Evolutionary conservation across 30 jellyfish, hydroid and myxozoan genomes (phyloP), one percentile per base, ranked within the genome.

Genomic region (Clytia hemisphaerica): DNA sequence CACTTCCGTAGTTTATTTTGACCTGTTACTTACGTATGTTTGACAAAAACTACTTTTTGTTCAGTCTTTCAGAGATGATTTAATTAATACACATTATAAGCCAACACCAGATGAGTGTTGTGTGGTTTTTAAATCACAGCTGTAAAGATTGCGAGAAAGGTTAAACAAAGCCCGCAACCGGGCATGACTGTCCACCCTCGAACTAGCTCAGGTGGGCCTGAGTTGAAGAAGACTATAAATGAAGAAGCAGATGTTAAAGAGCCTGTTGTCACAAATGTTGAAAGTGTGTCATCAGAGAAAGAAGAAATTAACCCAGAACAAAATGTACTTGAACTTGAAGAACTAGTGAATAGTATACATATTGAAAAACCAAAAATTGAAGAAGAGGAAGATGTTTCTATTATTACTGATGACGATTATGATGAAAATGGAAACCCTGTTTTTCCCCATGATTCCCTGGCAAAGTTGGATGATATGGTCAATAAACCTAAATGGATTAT

Each of bases 81-180:
- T n/a, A n/a, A n/a, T n/a, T n/a, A n/a, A n/a, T n/a, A n/a, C n/a
- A n/a, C n/a, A n/a, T n/a, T n/a, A n/a, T n/a, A n/a, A n/a, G n/a
- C n/a, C n/a, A n/a, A n/a, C n/a, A n/a, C n/a, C n/a, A n/a, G n/a
- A n/a, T n/a, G n/a, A n/a, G n/a, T n/a, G n/a, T n/a, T n/a, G n/a
- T n/a, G n/a, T n/a, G n/a, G n/a, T n/a, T n/a, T n/a, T n/a, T n/a
- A n/a, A n/a, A n/a, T n/a, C n/a, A n/a, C n/a, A n/a, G n/a, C n/a
- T n/a, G n/a, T n/a, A 85, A 85, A 85, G 76, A 85, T 85, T 68
- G 96, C 96, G 93, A 85, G 79, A 71, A 85, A 85, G 84, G 91
- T 85, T 58, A 77, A 85, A 73, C 76, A 35, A 26, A 63, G 96
- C 96, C 96, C 96, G 24, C 61, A 29, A 29, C 74, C 42, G 96